phyloP scores from a whole-genome alignment of 1,140 invertebrate species.

The Drosophila pseudoananassae region DNA sequence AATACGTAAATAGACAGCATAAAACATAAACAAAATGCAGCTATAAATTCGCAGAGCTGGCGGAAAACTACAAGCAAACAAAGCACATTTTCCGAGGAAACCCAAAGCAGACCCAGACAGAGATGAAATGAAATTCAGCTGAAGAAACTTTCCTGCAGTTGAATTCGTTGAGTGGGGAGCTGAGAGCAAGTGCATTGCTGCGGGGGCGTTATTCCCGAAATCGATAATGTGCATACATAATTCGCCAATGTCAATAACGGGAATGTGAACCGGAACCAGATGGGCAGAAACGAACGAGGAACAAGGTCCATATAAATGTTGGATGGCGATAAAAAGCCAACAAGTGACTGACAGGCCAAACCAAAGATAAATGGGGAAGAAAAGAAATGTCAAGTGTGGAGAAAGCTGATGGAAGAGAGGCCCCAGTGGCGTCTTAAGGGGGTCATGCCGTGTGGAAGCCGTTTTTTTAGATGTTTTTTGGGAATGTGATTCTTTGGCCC shows the following conservation, averaged over 20 bases:
- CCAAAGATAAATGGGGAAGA: conserved; percentile 25
- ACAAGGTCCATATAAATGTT: not conserved
- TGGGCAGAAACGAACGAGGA: conserved; percentile 4
- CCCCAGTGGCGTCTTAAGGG: too few relatives aligned
- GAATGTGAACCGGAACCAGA: conserved; percentile 10
- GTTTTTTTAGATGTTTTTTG: too few relatives aligned
- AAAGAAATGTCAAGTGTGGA: not conserved
- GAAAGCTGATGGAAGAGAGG: not conserved
- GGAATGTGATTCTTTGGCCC: too few relatives aligned
- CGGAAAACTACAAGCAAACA: conserved; percentile 20
- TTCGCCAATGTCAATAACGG: conserved; percentile 60
- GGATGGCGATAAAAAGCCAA: conserved; percentile 25
- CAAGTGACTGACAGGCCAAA: conserved; percentile 41
- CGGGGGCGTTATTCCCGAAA: conserved; percentile 21
- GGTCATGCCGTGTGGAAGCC: too few relatives aligned
- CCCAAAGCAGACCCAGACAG: conserved; percentile 3
- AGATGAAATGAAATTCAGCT: conserved; percentile 25
- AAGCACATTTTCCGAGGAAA: conserved; percentile 31
- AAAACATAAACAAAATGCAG: conserved; percentile 72
- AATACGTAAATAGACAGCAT: conserved; percentile 66
- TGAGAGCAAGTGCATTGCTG: not conserved
- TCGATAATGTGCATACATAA: conserved; percentile 52
- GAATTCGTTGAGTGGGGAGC: conserved; percentile 16
- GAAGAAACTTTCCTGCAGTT: conserved; percentile 37
- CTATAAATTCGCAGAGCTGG: conserved; percentile 42